These are phyloP conservation scores for Panopea generosa DNA, from an alignment of 2,888 invertebrate genomes.

Conservation along the genomic window DNA sequence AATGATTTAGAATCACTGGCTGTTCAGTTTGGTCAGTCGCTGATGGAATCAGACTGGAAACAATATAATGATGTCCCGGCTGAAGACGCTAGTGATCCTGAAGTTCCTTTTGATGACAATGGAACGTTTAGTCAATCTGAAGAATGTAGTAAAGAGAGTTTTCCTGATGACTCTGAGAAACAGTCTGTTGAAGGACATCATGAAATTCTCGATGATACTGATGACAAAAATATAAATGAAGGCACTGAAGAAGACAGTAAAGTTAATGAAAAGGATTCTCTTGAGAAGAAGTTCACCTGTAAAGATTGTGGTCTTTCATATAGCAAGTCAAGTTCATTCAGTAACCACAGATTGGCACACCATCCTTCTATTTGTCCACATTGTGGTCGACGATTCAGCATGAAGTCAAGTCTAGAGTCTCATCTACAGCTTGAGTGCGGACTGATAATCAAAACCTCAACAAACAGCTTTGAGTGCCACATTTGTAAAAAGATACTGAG, in stretches of 20 bases:
- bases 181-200: background rate
- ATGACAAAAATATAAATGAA: background rate
- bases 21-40: conserved; percentile 59
- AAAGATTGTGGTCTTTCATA: conserved; percentile 57
- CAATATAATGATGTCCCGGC: background rate
- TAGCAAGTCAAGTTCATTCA: conserved; percentile 53
- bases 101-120: background rate
- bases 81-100: conserved; percentile 4
- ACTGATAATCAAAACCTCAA: conserved; percentile 6
- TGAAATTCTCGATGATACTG: conserved; percentile 24
- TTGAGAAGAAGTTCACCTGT: conserved; percentile 38
- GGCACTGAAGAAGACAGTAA: conserved; percentile 3
- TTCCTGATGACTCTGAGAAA: background rate
- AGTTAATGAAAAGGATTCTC: background rate
- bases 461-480: conserved; percentile 40
- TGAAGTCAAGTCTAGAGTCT: conserved; percentile 50
- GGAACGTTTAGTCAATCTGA: background rate
- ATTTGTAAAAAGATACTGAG: conserved; percentile 54
- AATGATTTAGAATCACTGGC: conserved; percentile 54
- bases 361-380: conserved; percentile 57
- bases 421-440: conserved; percentile 57
- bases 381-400: conserved; percentile 55
- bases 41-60: conserved; percentile 50
- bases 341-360: conserved; percentile 54
- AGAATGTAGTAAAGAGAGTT: background rate